Evolutionary conservation across 2,113 vertebrate species (phyloP).

Genomic region (human): DNA sequence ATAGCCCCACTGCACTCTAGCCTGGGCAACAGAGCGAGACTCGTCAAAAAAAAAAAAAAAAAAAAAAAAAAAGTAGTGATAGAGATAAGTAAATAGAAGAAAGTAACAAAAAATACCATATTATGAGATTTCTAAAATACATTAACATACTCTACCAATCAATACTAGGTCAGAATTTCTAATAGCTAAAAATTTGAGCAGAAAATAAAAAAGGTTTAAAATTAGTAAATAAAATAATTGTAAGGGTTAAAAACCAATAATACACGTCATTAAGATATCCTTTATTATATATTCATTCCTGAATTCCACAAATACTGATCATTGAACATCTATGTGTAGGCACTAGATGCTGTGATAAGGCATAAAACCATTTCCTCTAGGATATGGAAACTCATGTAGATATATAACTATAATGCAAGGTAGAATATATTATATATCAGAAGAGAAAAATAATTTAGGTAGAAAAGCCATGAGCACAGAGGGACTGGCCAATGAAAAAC

Average conservation of each 20-base stretch:
- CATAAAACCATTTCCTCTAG: slow-evolving; percentile 7
- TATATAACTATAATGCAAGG: not conserved
- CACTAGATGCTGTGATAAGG: not conserved
- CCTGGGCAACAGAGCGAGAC: no score
- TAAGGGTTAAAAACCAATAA: not conserved
- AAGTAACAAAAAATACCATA: not conserved
- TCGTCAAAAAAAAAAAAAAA: no score
- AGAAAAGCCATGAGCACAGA: not conserved
- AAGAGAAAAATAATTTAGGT: not conserved
- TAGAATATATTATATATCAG: not conserved
- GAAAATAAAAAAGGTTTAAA: not conserved
- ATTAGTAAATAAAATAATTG: slow-evolving; percentile 11
- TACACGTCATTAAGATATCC: not conserved
- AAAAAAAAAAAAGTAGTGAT: not conserved
- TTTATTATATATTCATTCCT: slow-evolving; percentile 16
- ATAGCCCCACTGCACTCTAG: no score
- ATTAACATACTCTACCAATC: not conserved
- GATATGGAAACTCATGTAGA: not conserved
- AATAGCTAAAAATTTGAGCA: slow-evolving; percentile 36
- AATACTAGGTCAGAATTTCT: slow-evolving; percentile 14
- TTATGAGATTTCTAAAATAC: not conserved
- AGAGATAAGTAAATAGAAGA: not conserved
- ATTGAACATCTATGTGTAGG: not conserved
- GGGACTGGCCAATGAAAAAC: not conserved
- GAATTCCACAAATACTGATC: not conserved